phyloP scores from a whole-genome alignment of 64 coral and sea anemone genomes.

The Stichodactyla mertensii region DNA sequence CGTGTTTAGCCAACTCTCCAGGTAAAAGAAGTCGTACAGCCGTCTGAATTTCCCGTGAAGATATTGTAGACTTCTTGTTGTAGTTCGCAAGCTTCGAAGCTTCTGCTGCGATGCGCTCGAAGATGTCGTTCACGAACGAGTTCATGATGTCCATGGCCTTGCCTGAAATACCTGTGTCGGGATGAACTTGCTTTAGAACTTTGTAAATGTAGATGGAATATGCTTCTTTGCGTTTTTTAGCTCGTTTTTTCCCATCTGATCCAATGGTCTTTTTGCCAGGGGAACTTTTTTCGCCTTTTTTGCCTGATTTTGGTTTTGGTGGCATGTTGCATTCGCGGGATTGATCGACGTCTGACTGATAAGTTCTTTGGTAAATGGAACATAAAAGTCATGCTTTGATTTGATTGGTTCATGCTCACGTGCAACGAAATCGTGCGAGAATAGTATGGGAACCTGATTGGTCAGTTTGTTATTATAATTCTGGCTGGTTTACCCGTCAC shows the following conservation, averaged over 20 bases:
- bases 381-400: not conserved
- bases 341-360: not conserved
- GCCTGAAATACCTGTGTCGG: constrained; percentile 39
- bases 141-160: constrained; percentile 18
- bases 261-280: not conserved
- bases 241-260: not conserved
- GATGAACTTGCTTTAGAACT: constrained; percentile 30
- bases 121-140: constrained; percentile 16
- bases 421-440: not conserved
- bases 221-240: constrained; percentile 21
- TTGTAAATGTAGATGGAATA: constrained; percentile 25
- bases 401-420: not conserved
- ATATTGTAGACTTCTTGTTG: constrained; percentile 14
- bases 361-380: not conserved
- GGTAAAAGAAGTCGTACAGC: constrained; percentile 10
- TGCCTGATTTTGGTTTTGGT: not conserved
- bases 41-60: constrained; percentile 5
- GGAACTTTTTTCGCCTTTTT: not conserved
- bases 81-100: constrained; percentile 24
- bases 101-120: constrained; percentile 20
- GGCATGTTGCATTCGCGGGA: not conserved
- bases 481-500: too few relatives aligned
- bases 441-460: not conserved
- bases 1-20: constrained; percentile 14
- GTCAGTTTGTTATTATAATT: not conserved